Evolutionary conservation across 2,797 vertebrate species (phyloP).

Genomic region (Lutjanus argentimaculatus): DNA sequence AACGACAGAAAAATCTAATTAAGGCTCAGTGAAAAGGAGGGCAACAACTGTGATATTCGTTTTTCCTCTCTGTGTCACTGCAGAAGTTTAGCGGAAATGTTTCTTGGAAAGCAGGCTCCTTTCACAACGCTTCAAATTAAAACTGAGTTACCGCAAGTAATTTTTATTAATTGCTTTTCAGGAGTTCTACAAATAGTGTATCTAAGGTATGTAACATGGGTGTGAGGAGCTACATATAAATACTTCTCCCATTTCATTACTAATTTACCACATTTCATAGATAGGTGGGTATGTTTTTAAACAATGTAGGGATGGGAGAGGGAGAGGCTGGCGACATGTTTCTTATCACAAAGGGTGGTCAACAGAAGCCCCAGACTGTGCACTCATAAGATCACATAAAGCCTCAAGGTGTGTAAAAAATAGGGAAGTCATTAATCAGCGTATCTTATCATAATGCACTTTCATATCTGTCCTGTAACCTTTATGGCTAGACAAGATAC

Average conservation of each 20-base stretch:
- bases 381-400: not conserved
- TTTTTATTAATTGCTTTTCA: constrained; percentile 33
- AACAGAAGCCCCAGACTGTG: constrained; percentile 28
- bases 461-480: constrained; percentile 48
- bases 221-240: constrained; percentile 1
- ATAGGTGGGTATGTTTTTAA: constrained; percentile 14
- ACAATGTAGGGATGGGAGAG: not conserved
- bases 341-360: constrained; percentile 3
- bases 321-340: not conserved
- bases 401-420: constrained; percentile 34
- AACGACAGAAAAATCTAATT: constrained; percentile 14
- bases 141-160: constrained; percentile 4
- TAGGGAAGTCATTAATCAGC: constrained; percentile 61
- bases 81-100: not conserved
- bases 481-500: constrained; percentile 51
- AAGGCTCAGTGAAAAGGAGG: constrained; percentile 3
- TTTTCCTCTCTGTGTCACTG: constrained; percentile 11
- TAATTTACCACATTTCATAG: not conserved
- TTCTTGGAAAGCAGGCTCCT: constrained; percentile 22
- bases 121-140: constrained; percentile 31
- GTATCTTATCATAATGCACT: constrained; percentile 61
- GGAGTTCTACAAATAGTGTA: not conserved
- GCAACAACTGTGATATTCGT: not conserved
- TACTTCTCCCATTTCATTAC: not conserved
- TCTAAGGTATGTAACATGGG: constrained; percentile 10